These are phyloP conservation scores for Mantis religiosa DNA, from an alignment of 2,888 invertebrate genomes.

Conservation along the genomic window DNA sequence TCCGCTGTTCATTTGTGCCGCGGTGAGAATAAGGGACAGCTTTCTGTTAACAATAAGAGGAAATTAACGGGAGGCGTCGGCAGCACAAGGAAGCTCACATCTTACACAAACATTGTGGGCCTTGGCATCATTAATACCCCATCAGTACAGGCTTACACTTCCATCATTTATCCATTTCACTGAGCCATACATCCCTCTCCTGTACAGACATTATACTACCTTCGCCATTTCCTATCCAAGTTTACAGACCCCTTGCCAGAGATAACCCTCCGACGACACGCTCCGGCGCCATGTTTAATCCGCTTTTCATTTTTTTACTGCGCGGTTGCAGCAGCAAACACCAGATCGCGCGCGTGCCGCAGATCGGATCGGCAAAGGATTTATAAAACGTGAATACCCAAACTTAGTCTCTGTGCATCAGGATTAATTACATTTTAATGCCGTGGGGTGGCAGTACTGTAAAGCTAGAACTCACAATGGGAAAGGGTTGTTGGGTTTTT, in stretches of 20 bases:
- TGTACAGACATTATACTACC: background rate
- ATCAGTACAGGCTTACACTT: background rate
- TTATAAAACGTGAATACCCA: slow-evolving; percentile 18
- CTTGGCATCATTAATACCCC: background rate
- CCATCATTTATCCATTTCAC: slow-evolving; percentile 10
- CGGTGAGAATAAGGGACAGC: background rate
- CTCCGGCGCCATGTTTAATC: slow-evolving; percentile 13
- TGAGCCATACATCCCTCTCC: background rate
- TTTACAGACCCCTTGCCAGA: background rate
- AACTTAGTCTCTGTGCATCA: background rate
- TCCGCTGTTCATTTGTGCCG: background rate
- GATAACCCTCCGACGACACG: background rate
- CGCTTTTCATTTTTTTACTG: background rate
- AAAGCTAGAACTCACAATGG: background rate
- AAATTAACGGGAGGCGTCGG: background rate
- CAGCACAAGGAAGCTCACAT: background rate
- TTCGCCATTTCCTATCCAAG: background rate
- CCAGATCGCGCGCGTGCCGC: background rate
- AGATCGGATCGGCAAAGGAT: slow-evolving; percentile 1
- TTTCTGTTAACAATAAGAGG: background rate
- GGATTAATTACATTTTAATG: slow-evolving; percentile 26
- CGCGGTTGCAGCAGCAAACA: background rate
- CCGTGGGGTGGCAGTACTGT: slow-evolving; percentile 10
- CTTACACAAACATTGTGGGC: background rate
- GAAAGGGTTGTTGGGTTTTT: background rate